Base-by-base conservation (phyloP, 2,888 invertebrate genomes). In the Lagria hirta region DNA sequence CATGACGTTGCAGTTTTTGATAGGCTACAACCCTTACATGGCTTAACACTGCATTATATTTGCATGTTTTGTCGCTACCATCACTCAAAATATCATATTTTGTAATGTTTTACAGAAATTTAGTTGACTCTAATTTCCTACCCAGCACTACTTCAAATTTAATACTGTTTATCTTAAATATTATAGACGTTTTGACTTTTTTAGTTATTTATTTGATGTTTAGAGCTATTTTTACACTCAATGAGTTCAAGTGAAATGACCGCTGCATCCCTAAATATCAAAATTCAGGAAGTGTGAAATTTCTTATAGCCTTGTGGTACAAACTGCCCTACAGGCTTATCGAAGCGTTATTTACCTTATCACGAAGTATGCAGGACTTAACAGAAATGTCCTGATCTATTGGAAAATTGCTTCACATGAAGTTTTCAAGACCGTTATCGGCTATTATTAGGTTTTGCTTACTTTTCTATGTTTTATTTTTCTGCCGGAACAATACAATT, bases 241-340 rank as follows among this genome's bases (percentile, higher is more conserved):
- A 53, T 58, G 61, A 53, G 48, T 27, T 16, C 36, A 27, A 10
- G 28, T 34, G 35, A 38, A 48, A 23, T 43, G 41, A 45, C 64
- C 60, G 60, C 36, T 62, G 64, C 66, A 64, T 65, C 68, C 67
- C 67, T 67, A 68, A 68, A 69, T 70, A 67, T 69, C 62, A 68
- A 68, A 68, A 69, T 66, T 64, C 71, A 71, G 57, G 60, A 57
- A 65, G 70, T 70, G 71, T 70, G 68, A 71, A 62, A 62, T 62
- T 62, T 56, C 55, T 52, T 53, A 53, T 54, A 48, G 57, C 48
- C 30, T 46, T 49, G 49, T 41, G 52, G 51, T 51, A 38, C 34
- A 41, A 44, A 35, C 43, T 51, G 36, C 43, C 47, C 40, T 36
- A 28, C 45, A 38, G 22, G 51, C 50, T 60, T 62, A 62, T 61